Evolutionary conservation across 2,888 invertebrate genomes (phyloP).

Genomic region (Drosophila yooni): DNA sequence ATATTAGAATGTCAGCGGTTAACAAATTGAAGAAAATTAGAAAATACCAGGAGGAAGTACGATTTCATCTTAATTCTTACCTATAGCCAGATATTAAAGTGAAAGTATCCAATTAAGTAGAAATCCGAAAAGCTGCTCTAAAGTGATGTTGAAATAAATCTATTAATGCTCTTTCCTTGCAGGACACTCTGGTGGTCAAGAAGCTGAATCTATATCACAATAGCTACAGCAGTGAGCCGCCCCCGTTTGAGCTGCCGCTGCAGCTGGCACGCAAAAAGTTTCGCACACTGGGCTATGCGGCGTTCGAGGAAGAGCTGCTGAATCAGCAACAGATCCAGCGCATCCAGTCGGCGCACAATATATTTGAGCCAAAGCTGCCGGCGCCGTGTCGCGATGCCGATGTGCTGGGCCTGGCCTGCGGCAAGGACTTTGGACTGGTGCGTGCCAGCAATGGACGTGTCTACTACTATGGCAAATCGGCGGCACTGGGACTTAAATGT

Average conservation of each 20-base stretch:
- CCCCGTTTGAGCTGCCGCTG: conserved; percentile 88
- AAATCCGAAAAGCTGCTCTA: neutral
- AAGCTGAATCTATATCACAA: conserved; percentile 87
- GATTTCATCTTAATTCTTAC: neutral
- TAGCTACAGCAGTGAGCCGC: conserved; percentile 73
- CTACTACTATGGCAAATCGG: conserved; percentile 94
- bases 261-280: conserved; percentile 92
- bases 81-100: neutral
- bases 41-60: neutral
- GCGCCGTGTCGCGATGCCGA: conserved; percentile 90
- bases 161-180: neutral
- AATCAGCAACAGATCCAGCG: conserved; percentile 85
- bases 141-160: neutral
- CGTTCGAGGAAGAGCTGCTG: conserved; percentile 89
- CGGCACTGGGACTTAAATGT: conserved; percentile 92
- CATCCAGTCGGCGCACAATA: conserved; percentile 86
- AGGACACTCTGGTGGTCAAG: conserved; percentile 93
- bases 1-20: neutral
- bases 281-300: conserved; percentile 90
- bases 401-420: conserved; percentile 90
- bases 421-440: conserved; percentile 95
- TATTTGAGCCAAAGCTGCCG: conserved; percentile 86
- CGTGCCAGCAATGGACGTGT: conserved; percentile 95
- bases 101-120: neutral
- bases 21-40: neutral